A percentile compares a stretch with the other conserved stretches of the same genome.
phyloP scores from a whole-genome alignment of 30 jellyfish, hydroid and myxozoan species.

The Cassiopea xamachana region DNA sequence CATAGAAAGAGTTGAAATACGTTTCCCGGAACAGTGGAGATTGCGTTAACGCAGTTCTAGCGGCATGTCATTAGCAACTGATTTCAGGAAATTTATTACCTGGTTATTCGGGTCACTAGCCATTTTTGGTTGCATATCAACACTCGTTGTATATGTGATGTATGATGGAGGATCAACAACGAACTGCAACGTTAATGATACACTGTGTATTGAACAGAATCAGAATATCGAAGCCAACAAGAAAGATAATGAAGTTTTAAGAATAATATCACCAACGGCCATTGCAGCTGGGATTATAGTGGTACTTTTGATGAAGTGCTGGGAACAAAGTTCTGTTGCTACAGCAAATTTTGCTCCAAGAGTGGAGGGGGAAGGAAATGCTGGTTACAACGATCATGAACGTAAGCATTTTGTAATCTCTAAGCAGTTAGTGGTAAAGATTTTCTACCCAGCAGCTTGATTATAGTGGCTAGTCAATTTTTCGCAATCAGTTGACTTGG shows the following conservation, averaged over 20 bases:
- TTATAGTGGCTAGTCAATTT: too few relatives aligned
- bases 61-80: background rate
- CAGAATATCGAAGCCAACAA: background rate
- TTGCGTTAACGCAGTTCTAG: background rate
- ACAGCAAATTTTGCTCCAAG: background rate
- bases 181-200: slow-evolving; percentile 10
- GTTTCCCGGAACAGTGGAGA: background rate
- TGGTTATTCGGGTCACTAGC: slow-evolving; percentile 45
- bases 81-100: slow-evolving; percentile 8
- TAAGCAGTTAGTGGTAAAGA: too few relatives aligned
- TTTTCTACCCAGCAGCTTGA: too few relatives aligned
- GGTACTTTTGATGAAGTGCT: slow-evolving; percentile 13
- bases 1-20: background rate
- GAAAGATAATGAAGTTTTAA: slow-evolving; percentile 16
- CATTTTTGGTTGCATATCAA: slow-evolving; percentile 45
- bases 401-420: background rate
- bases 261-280: slow-evolving; percentile 22
- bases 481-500: too few relatives aligned
- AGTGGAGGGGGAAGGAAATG: slow-evolving; percentile 11
- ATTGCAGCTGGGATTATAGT: slow-evolving; percentile 28
- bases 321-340: slow-evolving; percentile 19
- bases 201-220: background rate
- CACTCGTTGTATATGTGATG: slow-evolving; percentile 23
- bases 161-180: slow-evolving; percentile 3
- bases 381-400: slow-evolving; percentile 5